Conservation (phyloP, 2,888 invertebrate genomes). For the Drosophila prolongata region DNA sequence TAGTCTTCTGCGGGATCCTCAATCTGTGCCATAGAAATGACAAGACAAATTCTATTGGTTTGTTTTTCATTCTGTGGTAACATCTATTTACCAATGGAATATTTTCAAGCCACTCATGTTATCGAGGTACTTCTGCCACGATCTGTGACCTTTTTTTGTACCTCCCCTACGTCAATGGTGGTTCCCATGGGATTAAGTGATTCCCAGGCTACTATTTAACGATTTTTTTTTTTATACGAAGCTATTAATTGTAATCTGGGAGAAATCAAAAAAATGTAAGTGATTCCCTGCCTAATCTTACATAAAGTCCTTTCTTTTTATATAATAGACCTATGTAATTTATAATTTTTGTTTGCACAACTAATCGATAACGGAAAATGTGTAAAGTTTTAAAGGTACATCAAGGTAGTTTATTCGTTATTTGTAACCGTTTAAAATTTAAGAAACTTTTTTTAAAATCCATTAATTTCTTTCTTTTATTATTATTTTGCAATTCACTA, state of each 20-base stretch:
- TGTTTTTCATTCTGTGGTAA: slow-evolving; percentile 25
- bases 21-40: slow-evolving; percentile 64
- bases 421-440: too few species aligned
- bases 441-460: too few species aligned
- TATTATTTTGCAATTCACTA: not conserved
- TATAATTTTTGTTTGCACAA: not conserved
- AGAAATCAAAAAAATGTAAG: not conserved
- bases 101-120: slow-evolving; percentile 15
- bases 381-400: too few species aligned
- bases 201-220: slow-evolving; percentile 8
- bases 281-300: not conserved
- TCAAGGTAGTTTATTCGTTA: too few species aligned
- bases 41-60: slow-evolving; percentile 23
- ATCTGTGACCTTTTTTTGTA: slow-evolving; percentile 10
- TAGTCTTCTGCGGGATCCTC: slow-evolving; percentile 35
- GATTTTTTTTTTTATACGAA: not conserved
- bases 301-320: not conserved
- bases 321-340: not conserved
- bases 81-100: slow-evolving; percentile 58
- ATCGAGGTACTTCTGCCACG: not conserved
- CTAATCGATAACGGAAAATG: not conserved
- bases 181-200: slow-evolving; percentile 9
- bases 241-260: not conserved
- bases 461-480: too few species aligned
- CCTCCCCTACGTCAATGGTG: not conserved